Base-by-base conservation (phyloP, 53 echinoderm and acorn worm species). In the Holothuria scabra region DNA sequence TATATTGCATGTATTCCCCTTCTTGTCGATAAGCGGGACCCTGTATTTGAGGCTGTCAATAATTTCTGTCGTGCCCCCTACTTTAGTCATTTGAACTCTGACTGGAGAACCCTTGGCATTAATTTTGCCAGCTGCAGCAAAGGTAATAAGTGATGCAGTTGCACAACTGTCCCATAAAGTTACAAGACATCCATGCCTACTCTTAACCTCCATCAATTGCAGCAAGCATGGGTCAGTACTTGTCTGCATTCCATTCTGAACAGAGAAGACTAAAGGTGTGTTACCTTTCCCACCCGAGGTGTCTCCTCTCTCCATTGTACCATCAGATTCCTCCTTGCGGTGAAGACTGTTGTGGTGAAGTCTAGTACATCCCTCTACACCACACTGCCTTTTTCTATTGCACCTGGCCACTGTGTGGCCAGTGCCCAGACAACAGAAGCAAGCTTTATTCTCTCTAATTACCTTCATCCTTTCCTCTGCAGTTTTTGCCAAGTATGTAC, bases 81-180 rank as follows among this genome's bases (percentile, higher is more conserved):
- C 76, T 49, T 88, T 88, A 1, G 84, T 84, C n/a, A 88, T 66
- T 9, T 63, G 52, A 19, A 84, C 58, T 31, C 12, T 88, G 19
- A 84, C 84, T 11, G 84, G 83, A 32, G 44, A 33, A 11, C 89
- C 85, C 57, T 76, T 89, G 52, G 78, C 76, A 25, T 61, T 37
- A 1, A 84, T 84, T 35, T 24, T 29, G 14, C 41, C 65, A 64
- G 89, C 89, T 18, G 89, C 89, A 0, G 22, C 57, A 84, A 76
- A 75, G 6, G 88, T 89, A 34, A 89, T 33, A 22, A 89, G 41
- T 31, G 89, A 89, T 9, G 89, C 46, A 16, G 79, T 89, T 11
- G 89, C 84, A 49, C 84, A 84, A 33, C 79, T 84, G 60, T 89
- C 89, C 88, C 88, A 88, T 22, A 88, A 57, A n/a, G 83, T 83